These are phyloP conservation scores for Bombus picipes DNA, from an alignment of 1,140 invertebrate species.

Conservation along the genomic window DNA sequence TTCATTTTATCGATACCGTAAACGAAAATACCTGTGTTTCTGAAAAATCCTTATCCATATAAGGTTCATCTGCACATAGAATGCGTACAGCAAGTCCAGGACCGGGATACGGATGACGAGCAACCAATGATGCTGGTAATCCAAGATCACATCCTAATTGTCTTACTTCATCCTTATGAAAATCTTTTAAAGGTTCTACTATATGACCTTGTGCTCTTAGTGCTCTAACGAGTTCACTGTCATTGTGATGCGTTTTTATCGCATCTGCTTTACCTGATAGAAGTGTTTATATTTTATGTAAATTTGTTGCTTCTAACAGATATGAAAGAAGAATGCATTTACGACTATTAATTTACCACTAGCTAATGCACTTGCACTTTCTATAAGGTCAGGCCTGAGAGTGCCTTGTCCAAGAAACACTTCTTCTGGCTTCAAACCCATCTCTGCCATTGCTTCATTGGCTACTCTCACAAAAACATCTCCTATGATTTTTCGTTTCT, in stretches of 20 bases:
- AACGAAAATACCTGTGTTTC: conserved; percentile 91
- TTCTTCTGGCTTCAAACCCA: conserved; percentile 93
- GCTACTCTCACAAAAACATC: conserved; percentile 98
- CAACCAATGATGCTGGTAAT: conserved; percentile 92
- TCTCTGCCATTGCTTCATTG: conserved; percentile 91
- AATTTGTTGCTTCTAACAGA: background rate
- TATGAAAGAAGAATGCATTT: conserved; percentile 26
- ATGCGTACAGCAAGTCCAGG: conserved; percentile 97
- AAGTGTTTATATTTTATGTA: conserved; percentile 21
- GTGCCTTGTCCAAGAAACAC: conserved; percentile 95
- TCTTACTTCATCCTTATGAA: conserved; percentile 99
- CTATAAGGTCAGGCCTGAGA: conserved; percentile 98
- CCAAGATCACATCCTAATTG: conserved; percentile 94
- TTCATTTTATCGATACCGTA: background rate
- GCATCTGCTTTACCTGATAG: conserved; percentile 90
- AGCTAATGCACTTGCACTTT: conserved; percentile 95
- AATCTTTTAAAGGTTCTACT: conserved; percentile 98
- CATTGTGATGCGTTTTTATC: conserved; percentile 99
- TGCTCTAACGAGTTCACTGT: conserved; percentile 96
- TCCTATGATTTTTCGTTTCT: conserved; percentile 99
- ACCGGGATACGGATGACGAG: conserved; percentile 98
- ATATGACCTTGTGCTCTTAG: conserved; percentile 93
- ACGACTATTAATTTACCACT: conserved; percentile 84
- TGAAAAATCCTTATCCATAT: conserved; percentile 96
- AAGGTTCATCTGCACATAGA: conserved; percentile 98